Conservation (phyloP, 2,888 invertebrate species). For the Synergus umbraculus region DNA sequence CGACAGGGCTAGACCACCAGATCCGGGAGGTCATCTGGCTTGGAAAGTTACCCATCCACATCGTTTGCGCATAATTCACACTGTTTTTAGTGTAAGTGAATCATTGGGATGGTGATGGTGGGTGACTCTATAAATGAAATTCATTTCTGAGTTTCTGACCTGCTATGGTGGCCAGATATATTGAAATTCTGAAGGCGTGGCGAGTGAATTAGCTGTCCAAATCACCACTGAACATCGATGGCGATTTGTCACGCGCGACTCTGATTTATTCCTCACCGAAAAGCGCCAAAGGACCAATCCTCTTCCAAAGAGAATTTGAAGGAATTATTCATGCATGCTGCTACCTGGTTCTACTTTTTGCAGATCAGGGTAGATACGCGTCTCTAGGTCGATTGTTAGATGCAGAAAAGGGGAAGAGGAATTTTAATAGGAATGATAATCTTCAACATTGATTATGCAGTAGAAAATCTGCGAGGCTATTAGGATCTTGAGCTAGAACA, state of each 20-base stretch:
- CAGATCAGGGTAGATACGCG: not conserved
- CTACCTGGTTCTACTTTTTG: conserved; percentile 7
- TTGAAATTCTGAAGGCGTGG: conserved; percentile 32
- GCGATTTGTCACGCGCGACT: conserved; percentile 34
- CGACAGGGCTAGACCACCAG: conserved; percentile 15
- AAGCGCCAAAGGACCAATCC: conserved; percentile 27
- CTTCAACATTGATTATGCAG: not conserved
- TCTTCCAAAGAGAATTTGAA: conserved; percentile 1
- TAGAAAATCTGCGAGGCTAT: not conserved
- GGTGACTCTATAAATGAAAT: conserved; percentile 1
- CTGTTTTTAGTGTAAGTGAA: conserved; percentile 5
- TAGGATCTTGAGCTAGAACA: not conserved
- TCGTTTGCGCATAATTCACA: conserved; percentile 16
- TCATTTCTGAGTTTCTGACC: conserved; percentile 22
- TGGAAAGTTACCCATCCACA: conserved; percentile 17
- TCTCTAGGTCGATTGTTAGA: not conserved
- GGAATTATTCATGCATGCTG: conserved; percentile 15
- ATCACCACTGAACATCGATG: conserved; percentile 37
- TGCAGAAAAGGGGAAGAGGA: not conserved
- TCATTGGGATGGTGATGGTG: not conserved
- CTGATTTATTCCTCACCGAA: conserved; percentile 35
- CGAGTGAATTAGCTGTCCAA: conserved; percentile 35
- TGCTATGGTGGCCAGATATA: conserved; percentile 31
- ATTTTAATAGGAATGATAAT: not conserved
- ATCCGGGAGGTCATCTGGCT: conserved; percentile 6